These are phyloP conservation scores for Dasysyrphus albostriatus DNA, from an alignment of 2,888 invertebrate genomes.

Conservation along the genomic window DNA sequence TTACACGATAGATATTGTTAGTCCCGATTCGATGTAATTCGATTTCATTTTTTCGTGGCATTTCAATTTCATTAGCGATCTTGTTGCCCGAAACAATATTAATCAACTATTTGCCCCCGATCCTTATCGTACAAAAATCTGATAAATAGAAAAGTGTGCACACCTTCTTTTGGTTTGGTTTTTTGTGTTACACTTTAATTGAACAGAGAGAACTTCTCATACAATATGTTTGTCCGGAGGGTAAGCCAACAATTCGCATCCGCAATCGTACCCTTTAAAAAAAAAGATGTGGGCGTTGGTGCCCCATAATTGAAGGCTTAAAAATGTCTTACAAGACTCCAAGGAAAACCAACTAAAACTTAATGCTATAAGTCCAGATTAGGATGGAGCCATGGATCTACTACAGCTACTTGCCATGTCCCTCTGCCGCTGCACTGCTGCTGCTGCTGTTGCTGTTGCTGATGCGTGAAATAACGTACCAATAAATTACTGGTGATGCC, in stretches of 20 bases:
- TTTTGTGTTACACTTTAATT: slow-evolving; percentile 64
- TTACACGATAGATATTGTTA: slow-evolving; percentile 36
- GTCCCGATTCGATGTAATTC: slow-evolving; percentile 43
- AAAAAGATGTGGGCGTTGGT: slow-evolving; percentile 36
- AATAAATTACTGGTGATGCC: slow-evolving; percentile 76
- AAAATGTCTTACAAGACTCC: slow-evolving; percentile 41
- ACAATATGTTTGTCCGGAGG: slow-evolving; percentile 32
- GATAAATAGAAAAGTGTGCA: slow-evolving; percentile 44
- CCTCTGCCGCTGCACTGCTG: neutral
- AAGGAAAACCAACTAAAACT: neutral
- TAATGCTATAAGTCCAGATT: slow-evolving; percentile 40
- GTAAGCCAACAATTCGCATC: slow-evolving; percentile 30
- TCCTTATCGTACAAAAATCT: slow-evolving; percentile 48
- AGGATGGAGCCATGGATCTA: slow-evolving; percentile 48
- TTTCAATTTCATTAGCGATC: slow-evolving; percentile 66
- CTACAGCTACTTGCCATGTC: neutral
- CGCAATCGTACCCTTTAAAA: slow-evolving; percentile 52
- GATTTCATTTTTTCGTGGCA: slow-evolving; percentile 40
- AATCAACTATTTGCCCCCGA: slow-evolving; percentile 46
- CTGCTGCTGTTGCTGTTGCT: neutral
- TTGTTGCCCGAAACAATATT: slow-evolving; percentile 47
- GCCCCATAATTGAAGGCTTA: slow-evolving; percentile 64
- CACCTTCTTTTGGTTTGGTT: slow-evolving; percentile 12
- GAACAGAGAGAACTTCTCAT: slow-evolving; percentile 42
- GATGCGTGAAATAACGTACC: slow-evolving; percentile 72